Evolutionary conservation across 2,888 invertebrate genomes (phyloP), one percentile per base, ranked within the genome.

Genomic region (Ryuthela nishihirai): DNA sequence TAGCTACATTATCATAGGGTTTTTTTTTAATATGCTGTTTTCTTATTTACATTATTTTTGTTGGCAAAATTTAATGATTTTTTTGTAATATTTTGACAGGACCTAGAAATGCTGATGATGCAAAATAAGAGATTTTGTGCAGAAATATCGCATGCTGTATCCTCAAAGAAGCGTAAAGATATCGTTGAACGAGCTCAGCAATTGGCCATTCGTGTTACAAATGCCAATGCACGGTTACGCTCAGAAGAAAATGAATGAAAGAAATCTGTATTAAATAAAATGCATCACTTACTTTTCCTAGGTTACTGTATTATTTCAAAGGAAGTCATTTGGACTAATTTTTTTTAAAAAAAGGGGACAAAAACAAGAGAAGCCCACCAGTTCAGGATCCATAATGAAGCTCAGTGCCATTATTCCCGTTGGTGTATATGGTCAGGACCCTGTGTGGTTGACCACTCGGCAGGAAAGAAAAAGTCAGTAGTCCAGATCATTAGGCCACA

Each of bases 161-260:
- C 95, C 63, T 90, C 94, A n/a, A 94, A 92, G 79, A 99, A 97
- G 73, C 85, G 99, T 66, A 95, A 95, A 79, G 79, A 80, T 3
- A 98, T 99, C 68, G 95, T 98, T 9, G 95, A 97, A 77, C 83
- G 99, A 64, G 97, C 98, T 1, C 91, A 93, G 74, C 95, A 98
- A 74, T 81, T 99, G 64, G 88, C 92, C 65, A 89, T 99, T 73
- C 83, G 93, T 69, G 84, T 99, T 46, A 99, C 98, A 64, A 99
- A 99, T 78, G 88, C 90, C 46, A 87, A 92, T 70, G 97, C 98
- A 67, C 87, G 98, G 70, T 82, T 99, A 69, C 87, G 98, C 71
- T 93, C 93, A 71, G 98, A 99, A 80, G 99, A 99, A 80, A 92
- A 93, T 76, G 97, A 98, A 83, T 98, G n/a, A 94, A 86, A 69